Base-by-base conservation (phyloP, 2,797 vertebrate genomes). In the Remorina albescens region DNA sequence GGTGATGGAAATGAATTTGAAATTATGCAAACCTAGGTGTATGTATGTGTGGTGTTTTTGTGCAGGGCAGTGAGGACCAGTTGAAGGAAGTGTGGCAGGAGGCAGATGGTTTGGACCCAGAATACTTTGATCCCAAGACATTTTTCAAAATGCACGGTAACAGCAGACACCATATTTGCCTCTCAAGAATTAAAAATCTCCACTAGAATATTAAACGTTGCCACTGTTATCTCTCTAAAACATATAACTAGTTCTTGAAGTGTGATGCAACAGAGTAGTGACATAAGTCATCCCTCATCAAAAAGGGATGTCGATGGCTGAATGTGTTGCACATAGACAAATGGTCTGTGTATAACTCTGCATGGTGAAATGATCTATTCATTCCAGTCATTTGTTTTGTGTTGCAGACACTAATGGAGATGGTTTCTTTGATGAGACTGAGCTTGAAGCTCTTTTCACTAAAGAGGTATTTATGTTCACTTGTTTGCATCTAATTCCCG, bases 141-240 rank as follows among this genome's bases (percentile, higher is more conserved):
- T 99, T 99, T 94, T 99, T 99, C 92, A 98, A 94, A 82, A 92
- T 99, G 76, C 97, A 98, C 1, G 97, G 97, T 98, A 95, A 95
- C 83, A 26, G 49, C 25, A 54, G 18, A 39, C 2, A 25, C 21
- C 18, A 26, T 1, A 25, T 21, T 9, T 21, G 21, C 15, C 13
- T 26, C 25, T n/a, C 16, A 21, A 54, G 11, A 49, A 4, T 18
- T 19, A 37, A 39, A 19, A 62, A 42, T 5, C 1, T 58, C 15
- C n/a, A 36, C 19, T 9, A n/a, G 57, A 37, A 8, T 51, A 51
- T 32, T 21, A 36, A 8, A 66, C 2, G 2, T 23, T 71, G 53
- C 10, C 44, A 4, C 25, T n/a, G 26, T 54, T 8, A 4, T 18
- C 13, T 39, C 34, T 25, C n/a, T 44, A 30, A 58, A 57, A 30